Percentiles rank a stretch among this genome's conserved stretches.
Conservation (phyloP, 2,888 invertebrate species). For the Coremacera marginata region DNA sequence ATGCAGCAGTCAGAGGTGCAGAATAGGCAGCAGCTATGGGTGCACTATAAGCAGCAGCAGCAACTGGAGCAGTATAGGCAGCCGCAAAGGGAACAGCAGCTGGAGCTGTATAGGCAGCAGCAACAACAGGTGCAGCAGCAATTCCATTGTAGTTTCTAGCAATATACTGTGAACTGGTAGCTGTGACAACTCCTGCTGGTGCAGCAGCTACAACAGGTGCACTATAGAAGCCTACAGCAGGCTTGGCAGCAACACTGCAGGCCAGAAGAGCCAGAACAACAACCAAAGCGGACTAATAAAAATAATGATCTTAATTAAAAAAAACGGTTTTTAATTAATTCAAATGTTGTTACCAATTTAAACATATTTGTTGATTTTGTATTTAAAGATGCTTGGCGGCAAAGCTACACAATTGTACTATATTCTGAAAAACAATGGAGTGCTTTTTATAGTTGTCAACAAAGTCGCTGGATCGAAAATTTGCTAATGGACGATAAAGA, state of each 20-base stretch:
- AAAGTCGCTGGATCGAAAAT: not conserved
- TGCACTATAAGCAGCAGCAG: constrained; percentile 52
- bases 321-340: not conserved
- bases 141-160: constrained; percentile 59
- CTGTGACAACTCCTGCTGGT: constrained; percentile 64
- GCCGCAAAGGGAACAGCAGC: constrained; percentile 55
- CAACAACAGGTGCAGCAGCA: constrained; percentile 71
- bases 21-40: constrained; percentile 47
- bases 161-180: constrained; percentile 65
- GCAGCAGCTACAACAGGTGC: constrained; percentile 46
- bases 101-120: constrained; percentile 57
- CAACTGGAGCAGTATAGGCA: constrained; percentile 46
- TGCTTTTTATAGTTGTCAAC: constrained; percentile 58
- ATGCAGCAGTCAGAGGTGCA: constrained; percentile 49
- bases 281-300: constrained; percentile 68
- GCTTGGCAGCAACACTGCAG: constrained; percentile 71
- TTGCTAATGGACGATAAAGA: not conserved
- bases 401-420: constrained; percentile 56
- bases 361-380: constrained; percentile 57
- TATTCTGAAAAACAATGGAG: constrained; percentile 33
- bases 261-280: constrained; percentile 62
- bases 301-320: not conserved
- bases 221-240: constrained; percentile 57
- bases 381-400: constrained; percentile 41
- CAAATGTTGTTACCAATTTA: constrained; percentile 55